Base-by-base conservation (phyloP, 2,888 invertebrate species). In the Xanthorhoe designata region DNA sequence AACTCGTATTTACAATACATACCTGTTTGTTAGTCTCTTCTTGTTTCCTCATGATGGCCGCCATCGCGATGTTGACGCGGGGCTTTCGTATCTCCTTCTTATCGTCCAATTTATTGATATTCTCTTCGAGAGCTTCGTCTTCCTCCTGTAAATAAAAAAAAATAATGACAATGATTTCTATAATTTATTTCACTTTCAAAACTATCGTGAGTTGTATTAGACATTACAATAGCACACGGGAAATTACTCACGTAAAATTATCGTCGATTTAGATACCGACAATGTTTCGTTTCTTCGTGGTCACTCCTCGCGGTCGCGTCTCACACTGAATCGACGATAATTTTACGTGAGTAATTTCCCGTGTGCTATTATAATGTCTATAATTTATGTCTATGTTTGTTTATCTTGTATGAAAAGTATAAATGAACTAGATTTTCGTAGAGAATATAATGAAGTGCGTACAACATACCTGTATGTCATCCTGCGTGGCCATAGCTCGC, bases 41-140 rank as follows among this genome's bases (percentile, higher is more conserved):
- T 73, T 96, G 95, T 69, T 96, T 96, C 71, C 96, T 92, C 92
- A 96, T 95, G 79, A 96, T 96, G 69, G 96, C 96, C 65, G 96
- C 96, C 94, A 97, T 95, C 0, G 97, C 97, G 53, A 97, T 96
- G 85, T 97, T 97, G 80, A 97, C 96, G 68, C 97, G 93, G 1
- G 94, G 90, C 69, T 95, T 92, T 71, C 95, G 91, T 68, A 90
- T 88, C 61, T 91, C 91, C 60, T 83, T 88, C 71, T 86, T 88
- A 62, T 91, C 92, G 49, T 89, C 89, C 3, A 78, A 73, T 59
- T 86, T 88, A 35, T 52, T 52, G 51, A 71, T 75, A 19, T 68
- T 70, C 24, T 87, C 90, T 15, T 87, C 88, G 17, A 66, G 72
- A 5, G 65, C 68, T 10, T 88, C 90, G 0, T 74, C 72, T 19